phyloP scores from a whole-genome alignment of 2,888 invertebrate genomes.

The Caenorhabditis japonica region DNA sequence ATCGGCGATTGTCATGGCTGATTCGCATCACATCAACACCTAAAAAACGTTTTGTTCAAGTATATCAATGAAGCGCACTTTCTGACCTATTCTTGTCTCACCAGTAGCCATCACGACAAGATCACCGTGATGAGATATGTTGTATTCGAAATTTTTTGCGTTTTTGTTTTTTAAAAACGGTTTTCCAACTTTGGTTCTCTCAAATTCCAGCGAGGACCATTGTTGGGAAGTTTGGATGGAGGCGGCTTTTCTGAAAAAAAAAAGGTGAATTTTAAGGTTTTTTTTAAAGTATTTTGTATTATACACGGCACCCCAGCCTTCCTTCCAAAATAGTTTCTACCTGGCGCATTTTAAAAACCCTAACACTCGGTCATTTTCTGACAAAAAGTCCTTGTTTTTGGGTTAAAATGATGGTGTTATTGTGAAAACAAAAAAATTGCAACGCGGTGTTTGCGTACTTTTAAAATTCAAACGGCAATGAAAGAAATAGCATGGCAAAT shows the following conservation, averaged over 20 bases:
- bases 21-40: conserved; percentile 77
- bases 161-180: conserved; percentile 63
- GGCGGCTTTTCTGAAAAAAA: conserved; percentile 38
- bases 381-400: no score
- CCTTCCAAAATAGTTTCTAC: no score
- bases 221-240: not conserved
- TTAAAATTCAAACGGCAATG: no score
- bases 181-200: conserved; percentile 72
- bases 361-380: no score
- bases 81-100: conserved; percentile 13
- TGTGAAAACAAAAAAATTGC: no score
- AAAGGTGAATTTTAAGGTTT: not conserved
- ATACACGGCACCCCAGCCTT: no score
- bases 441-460: no score
- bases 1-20: conserved; percentile 61
- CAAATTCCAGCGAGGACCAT: conserved; percentile 69
- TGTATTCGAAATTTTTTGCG: conserved; percentile 62
- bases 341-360: not conserved
- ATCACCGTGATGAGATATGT: conserved; percentile 77
- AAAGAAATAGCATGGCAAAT: no score
- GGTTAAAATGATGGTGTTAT: no score
- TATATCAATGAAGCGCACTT: not conserved
- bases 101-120: conserved; percentile 66
- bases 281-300: not conserved
- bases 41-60: not conserved